Evolutionary conservation across 2,113 vertebrate genomes (phyloP).

Genomic region (Macaca nemestrina): DNA sequence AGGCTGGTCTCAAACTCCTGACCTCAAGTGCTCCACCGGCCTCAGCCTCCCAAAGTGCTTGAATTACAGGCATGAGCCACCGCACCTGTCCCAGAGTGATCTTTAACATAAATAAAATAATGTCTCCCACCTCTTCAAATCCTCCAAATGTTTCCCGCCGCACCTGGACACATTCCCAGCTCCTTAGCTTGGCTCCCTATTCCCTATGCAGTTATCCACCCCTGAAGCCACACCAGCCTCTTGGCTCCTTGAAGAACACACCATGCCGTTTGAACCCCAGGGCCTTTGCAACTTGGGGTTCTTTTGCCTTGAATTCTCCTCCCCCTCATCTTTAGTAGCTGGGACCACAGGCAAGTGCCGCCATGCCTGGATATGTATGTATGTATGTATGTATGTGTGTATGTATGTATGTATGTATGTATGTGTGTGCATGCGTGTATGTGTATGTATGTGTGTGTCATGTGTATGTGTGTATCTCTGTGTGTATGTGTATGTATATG

Average conservation of each 20-base stretch:
- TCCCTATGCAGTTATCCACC: neutral
- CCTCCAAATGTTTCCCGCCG: neutral
- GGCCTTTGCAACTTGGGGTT: neutral
- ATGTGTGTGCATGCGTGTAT: no score
- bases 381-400: no score
- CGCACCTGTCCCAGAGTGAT: neutral
- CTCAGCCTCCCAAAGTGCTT: no score
- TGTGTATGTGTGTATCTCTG: no score
- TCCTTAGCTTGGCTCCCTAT: neutral
- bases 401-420: fast-evolving
- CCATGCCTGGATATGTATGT: no score
- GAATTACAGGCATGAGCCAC: no score
- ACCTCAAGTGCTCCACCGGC: no score
- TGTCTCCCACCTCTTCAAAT: neutral
- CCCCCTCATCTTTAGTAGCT: neutral
- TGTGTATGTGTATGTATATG: fast-evolving
- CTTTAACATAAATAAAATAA: neutral
- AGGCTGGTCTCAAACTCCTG: no score
- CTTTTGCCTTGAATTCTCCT: neutral
- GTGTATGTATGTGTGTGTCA: no score
- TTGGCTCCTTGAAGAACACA: neutral
- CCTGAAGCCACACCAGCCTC: neutral
- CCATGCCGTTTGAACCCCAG: neutral
- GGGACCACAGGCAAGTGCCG: no score
- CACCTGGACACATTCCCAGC: neutral